Evolutionary conservation across 1,140 invertebrate species (phyloP), one percentile per base, ranked within the genome.

Genomic region (Drosophila nigromelanica): DNA sequence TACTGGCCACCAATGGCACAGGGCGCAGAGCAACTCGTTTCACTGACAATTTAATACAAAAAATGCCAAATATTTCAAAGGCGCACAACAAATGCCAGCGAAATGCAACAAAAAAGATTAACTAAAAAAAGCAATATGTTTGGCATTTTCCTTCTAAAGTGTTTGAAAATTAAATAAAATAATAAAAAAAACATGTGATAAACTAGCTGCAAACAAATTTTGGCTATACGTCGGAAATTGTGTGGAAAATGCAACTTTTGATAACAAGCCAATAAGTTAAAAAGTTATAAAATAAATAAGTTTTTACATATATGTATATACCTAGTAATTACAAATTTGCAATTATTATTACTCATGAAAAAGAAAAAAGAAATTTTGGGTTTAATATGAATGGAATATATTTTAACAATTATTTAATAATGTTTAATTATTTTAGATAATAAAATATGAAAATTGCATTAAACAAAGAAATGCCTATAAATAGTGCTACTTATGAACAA

Each of bases 31-130:
- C 68, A 56, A 59, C 78, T 87, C 76, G 82, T 82, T 86, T 87
- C 82, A 87, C 82, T 86, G 82, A 86, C 82, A 87, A 86, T 86
- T 86, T 86, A 86, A 86, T 86, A 78, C 82, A 87, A 87, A 86
- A 85, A 86, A 86, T 86, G 68, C 72, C 82, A 76, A 87, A 82
- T 73, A 80, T 87, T 86, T 86, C 69, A 66, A 62, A 71, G 58
- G 48, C 63, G 14, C 64, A 74, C 67, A 77, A 70, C 66, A 70
- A 71, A 69, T 21, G 66, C 71, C 51, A 79, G 37, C 52, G 35
- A 37, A 37, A 55, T 11, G 58, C 42, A 48, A 10, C 60, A 58
- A 18, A 42, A 52, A 61, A 52, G 2, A 24, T 30, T 14, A 37
- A 61, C 52, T 42, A 73, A 61, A 69, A 37, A 45, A 15, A 66